A percentile compares a stretch with the other conserved stretches of the same genome.
phyloP scores from a whole-genome alignment of 2,888 invertebrate species.

The Himalopsyche japonica region DNA sequence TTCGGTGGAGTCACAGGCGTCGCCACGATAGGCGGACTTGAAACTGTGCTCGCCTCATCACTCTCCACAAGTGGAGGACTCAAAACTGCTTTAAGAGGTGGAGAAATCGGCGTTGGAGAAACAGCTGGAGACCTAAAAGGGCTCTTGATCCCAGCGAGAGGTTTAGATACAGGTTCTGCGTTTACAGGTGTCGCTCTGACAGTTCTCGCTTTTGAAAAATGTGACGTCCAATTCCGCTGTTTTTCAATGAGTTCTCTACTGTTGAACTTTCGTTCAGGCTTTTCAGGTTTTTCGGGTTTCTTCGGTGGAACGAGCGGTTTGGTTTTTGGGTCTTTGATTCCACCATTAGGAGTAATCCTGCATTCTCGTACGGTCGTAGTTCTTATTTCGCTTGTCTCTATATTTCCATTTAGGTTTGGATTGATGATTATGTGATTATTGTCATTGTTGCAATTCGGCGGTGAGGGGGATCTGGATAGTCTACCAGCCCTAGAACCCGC shows the following conservation, averaged over 20 bases:
- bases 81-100: slow-evolving; percentile 43
- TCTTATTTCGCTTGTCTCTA: slow-evolving; percentile 52
- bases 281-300: slow-evolving; percentile 73
- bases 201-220: slow-evolving; percentile 79
- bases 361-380: slow-evolving; percentile 39
- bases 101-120: slow-evolving; percentile 41
- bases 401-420: slow-evolving; percentile 51
- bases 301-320: slow-evolving; percentile 64
- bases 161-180: slow-evolving; percentile 61
- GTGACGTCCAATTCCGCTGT: slow-evolving; percentile 90
- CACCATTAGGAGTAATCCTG: slow-evolving; percentile 51
- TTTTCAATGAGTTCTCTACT: slow-evolving; percentile 87
- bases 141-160: slow-evolving; percentile 51
- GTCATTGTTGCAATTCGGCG: slow-evolving; percentile 55
- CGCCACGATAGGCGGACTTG: background rate
- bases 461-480: slow-evolving; percentile 48
- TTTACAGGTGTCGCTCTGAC: slow-evolving; percentile 67
- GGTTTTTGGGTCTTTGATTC: slow-evolving; percentile 53
- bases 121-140: slow-evolving; percentile 42
- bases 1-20: background rate
- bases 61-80: slow-evolving; percentile 17
- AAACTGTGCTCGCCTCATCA: background rate
- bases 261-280: slow-evolving; percentile 80
- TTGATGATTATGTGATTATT: slow-evolving; percentile 46
- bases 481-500: slow-evolving; percentile 66